Evolutionary conservation across 2,888 invertebrate genomes (phyloP).

Genomic region (Mylabris sibirica): DNA sequence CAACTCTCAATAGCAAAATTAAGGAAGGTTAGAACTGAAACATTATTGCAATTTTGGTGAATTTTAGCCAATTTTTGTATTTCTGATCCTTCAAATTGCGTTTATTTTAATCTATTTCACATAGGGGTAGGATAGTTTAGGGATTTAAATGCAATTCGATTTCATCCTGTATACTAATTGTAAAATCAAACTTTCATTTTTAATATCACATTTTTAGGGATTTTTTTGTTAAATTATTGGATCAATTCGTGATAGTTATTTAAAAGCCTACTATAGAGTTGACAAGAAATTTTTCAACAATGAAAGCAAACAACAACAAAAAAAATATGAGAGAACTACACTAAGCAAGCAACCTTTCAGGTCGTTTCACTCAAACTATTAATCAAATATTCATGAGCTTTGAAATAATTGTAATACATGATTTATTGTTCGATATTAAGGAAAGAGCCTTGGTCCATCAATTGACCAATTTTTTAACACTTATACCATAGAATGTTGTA

Average conservation of each 20-base stretch:
- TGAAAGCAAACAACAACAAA: not conserved
- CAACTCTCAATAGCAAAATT: too few relatives aligned
- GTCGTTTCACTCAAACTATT: not conserved
- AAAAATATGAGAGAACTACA: not conserved
- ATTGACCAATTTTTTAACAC: not conserved
- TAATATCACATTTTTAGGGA: not conserved
- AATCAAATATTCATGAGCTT: not conserved
- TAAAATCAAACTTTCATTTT: not conserved
- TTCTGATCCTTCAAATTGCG: too few relatives aligned
- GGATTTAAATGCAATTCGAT: too few relatives aligned
- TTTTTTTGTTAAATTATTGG: not conserved
- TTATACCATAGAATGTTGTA: not conserved
- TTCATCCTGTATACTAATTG: too few relatives aligned
- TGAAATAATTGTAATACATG: not conserved
- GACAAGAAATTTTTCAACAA: slow-evolving; percentile 5
- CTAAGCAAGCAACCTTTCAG: not conserved
- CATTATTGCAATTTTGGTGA: too few relatives aligned
- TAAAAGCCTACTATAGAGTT: not conserved
- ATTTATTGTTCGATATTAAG: not conserved
- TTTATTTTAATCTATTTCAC: too few relatives aligned
- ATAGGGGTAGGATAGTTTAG: too few relatives aligned
- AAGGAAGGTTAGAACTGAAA: too few relatives aligned
- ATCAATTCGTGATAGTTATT: not conserved
- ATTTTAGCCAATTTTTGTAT: too few relatives aligned
- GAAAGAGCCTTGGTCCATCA: not conserved